Evolutionary conservation across 2,888 invertebrate species (phyloP).

Genomic region (Ectemnius cavifrons): DNA sequence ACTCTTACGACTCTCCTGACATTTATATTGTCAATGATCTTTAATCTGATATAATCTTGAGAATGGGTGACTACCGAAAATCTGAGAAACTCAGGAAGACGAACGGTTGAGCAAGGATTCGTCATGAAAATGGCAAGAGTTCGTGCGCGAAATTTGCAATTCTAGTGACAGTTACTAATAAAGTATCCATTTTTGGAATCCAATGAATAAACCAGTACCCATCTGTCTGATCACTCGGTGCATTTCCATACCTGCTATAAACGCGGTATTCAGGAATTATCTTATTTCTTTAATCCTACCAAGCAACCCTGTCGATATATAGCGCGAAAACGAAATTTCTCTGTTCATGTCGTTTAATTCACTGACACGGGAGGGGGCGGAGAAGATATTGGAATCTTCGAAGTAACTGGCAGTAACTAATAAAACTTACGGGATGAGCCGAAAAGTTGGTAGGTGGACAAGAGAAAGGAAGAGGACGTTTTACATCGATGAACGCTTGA

Average conservation of each 20-base stretch:
- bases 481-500: constrained; percentile 47
- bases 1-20: too few species aligned
- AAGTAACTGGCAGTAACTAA: background rate
- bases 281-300: constrained; percentile 7
- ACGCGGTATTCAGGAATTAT: constrained; percentile 3
- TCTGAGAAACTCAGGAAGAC: too few species aligned
- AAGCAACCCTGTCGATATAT: background rate
- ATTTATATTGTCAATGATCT: too few species aligned
- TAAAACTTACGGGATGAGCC: constrained; percentile 19
- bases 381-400: constrained; percentile 24
- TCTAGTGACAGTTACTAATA: background rate
- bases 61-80: too few species aligned
- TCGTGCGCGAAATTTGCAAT: constrained; percentile 3
- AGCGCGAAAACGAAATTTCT: constrained; percentile 21
- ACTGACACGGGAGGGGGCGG: background rate
- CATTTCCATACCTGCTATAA: constrained; percentile 12
- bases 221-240: background rate
- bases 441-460: constrained; percentile 3
- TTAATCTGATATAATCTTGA: too few species aligned
- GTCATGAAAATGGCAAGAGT: too few species aligned
- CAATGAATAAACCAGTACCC: constrained; percentile 6
- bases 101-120: too few species aligned
- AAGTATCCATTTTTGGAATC: background rate
- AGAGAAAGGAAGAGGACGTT: constrained; percentile 24
- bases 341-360: constrained; percentile 35